phyloP scores from a whole-genome alignment of 2,113 vertebrate species.

The Todiramphus saurophagus region DNA sequence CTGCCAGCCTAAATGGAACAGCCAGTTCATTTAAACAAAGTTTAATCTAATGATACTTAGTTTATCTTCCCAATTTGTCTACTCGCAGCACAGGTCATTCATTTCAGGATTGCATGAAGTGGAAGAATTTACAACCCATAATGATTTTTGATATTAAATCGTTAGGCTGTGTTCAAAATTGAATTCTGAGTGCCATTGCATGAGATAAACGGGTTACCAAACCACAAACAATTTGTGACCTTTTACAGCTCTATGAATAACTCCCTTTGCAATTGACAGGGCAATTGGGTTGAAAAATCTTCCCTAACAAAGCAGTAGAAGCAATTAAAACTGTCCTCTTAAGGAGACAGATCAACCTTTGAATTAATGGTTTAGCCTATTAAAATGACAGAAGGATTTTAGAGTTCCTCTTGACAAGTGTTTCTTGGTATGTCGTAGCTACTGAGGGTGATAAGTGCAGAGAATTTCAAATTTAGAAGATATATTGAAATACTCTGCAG shows the following conservation, averaged over 20 bases:
- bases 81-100: not conserved
- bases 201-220: not conserved
- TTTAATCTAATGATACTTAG: not conserved
- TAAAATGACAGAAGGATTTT: not conserved
- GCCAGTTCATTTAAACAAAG: not conserved
- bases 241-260: constrained; percentile 15
- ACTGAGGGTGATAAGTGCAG: not conserved
- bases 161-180: not conserved
- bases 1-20: not conserved
- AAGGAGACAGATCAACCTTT: constrained; percentile 14
- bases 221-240: constrained; percentile 26
- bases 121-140: not conserved
- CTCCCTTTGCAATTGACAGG: not conserved
- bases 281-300: not conserved
- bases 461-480: not conserved
- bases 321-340: constrained; percentile 24
- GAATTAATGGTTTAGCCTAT: constrained; percentile 10
- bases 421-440: not conserved
- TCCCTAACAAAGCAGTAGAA: not conserved
- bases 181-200: not conserved
- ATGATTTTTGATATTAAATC: not conserved
- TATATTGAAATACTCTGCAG: not conserved
- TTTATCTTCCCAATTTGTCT: not conserved
- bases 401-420: not conserved
- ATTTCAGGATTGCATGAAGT: not conserved